These are phyloP conservation scores for Malthinus seriepunctatus DNA, from an alignment of 2,888 invertebrate genomes.

Conservation along the genomic window DNA sequence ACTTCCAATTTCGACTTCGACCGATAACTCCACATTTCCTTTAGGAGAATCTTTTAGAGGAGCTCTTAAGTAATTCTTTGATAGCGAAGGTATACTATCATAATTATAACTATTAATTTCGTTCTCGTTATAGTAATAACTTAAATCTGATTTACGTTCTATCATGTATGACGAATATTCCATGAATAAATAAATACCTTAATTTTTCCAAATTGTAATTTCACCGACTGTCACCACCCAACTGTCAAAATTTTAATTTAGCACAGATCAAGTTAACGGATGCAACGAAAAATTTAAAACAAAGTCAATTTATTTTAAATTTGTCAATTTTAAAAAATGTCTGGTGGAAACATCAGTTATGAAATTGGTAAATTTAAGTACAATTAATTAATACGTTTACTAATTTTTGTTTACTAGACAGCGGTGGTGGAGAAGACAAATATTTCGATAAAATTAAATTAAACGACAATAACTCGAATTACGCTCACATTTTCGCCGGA, in stretches of 20 bases:
- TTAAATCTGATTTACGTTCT: neutral
- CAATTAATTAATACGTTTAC: neutral
- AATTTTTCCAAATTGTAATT: neutral
- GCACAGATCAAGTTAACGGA: neutral
- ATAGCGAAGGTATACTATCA: constrained; percentile 1
- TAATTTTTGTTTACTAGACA: constrained; percentile 25
- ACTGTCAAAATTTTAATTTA: constrained; percentile 13
- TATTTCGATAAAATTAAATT: constrained; percentile 12
- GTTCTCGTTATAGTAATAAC: constrained; percentile 8
- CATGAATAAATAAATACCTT: neutral
- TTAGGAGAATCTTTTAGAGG: constrained; percentile 1
- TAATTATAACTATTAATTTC: constrained; percentile 21
- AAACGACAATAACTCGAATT: constrained; percentile 7
- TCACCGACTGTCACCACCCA: neutral
- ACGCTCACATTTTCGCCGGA: constrained; percentile 36
- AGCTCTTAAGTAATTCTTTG: neutral
- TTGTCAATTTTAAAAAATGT: constrained; percentile 32
- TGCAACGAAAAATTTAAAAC: constrained; percentile 1
- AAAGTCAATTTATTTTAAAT: constrained; percentile 6
- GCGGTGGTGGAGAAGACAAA: constrained; percentile 32
- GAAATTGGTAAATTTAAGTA: constrained; percentile 30
- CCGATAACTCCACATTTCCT: constrained; percentile 40
- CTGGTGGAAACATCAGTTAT: constrained; percentile 33
- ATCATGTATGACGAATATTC: neutral
- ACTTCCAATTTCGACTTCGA: constrained; percentile 50